Evolutionary conservation across 2,797 vertebrate genomes (phyloP), one percentile per base, ranked within the genome.

Genomic region (Siniperca obscura): DNA sequence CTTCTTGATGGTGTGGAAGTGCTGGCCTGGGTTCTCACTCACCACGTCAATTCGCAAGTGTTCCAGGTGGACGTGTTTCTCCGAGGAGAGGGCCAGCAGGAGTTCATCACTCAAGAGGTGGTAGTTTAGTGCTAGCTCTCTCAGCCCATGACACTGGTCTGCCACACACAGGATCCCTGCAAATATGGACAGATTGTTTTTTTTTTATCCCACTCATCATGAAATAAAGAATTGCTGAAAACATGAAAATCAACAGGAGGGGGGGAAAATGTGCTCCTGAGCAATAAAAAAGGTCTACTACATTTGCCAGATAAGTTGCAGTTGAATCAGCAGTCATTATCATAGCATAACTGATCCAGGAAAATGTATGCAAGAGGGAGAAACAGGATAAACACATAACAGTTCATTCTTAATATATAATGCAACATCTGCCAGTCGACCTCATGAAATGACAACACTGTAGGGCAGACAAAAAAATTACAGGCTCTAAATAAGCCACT

Each of bases 31-130:
- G 85, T 98, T 99, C 87, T 99, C 98, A 46, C 98, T 99, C 89
- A 99, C 98, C 42, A 99, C 98, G 3, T 99, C 98, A 10, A 99
- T 98, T 82, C 98, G 97, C 78, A 99, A 96, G 88, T 99, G 98
- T 93, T 99, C 98, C 76, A 99, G 94, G 83, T 98, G 93, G 84
- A 99, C 98, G 0, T 99, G 98, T 75, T 98, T 99, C 91, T 99
- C 98, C 0, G 98, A 99, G 75, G 98, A 99, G 68, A 99, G 91
- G 21, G 98, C 98, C n/a, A 99, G 95, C 30, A 99, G 96, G 17
- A 99, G 96, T 62, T 99, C 98, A 0, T 99, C 98, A 0, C 98
- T 99, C 90, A 99, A 82, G 81, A 99, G 95, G 89, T 99, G 98
- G 91, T 99, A 99, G 94, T 99, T 99, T 76, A 99, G 87, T 0